Conservation (phyloP, 64 coral and sea anemone genomes). For the Montipora capricornis region DNA sequence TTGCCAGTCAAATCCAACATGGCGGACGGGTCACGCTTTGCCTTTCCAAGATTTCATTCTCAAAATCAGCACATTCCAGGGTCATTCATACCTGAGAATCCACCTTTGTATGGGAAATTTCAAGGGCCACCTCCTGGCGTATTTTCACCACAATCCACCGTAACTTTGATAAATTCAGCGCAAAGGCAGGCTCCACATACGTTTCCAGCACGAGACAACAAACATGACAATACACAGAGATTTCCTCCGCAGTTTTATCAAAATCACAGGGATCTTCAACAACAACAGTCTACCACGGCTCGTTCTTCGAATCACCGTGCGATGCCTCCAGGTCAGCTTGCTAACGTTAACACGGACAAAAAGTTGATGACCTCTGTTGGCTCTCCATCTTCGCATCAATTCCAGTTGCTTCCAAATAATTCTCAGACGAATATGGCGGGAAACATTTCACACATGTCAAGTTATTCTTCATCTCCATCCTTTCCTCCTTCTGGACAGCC, state of each 20-base stretch:
- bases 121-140: not conserved
- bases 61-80: constrained; percentile 9
- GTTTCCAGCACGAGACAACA: not conserved
- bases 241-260: not conserved
- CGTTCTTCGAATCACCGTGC: not conserved
- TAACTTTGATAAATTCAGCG: not conserved
- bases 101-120: not conserved
- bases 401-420: not conserved
- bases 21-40: constrained; percentile 66
- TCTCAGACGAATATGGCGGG: not conserved
- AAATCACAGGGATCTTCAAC: not conserved
- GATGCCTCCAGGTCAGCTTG: not conserved
- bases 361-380: not conserved
- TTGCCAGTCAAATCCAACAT: constrained; percentile 50
- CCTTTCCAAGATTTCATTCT: not conserved
- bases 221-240: not conserved
- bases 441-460: not conserved
- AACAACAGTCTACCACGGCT: not conserved
- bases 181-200: constrained; percentile 18
- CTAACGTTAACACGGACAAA: not conserved
- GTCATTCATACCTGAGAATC: not conserved
- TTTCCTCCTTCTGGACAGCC: not conserved
- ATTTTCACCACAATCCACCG: constrained; percentile 7
- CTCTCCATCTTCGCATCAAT: not conserved
- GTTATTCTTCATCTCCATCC: constrained; percentile 9